These are phyloP conservation scores for Drosophila hawaiiensis DNA, from an alignment of 2,888 invertebrate genomes.

Conservation along the genomic window DNA sequence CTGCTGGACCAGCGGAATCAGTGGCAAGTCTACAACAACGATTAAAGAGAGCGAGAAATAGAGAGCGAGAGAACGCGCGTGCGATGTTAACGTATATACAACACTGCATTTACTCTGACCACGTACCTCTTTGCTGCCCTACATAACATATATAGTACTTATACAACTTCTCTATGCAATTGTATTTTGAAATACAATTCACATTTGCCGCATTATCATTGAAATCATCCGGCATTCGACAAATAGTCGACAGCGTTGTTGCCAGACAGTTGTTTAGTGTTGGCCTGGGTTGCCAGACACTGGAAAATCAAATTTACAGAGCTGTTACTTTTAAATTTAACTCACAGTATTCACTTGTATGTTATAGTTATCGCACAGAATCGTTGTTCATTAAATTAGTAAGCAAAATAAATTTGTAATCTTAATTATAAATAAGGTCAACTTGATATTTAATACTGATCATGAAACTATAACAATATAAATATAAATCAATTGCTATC, in stretches of 20 bases:
- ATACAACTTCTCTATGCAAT: not conserved
- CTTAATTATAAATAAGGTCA: not conserved
- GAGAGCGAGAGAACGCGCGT: constrained; percentile 35
- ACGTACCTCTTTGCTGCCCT: not conserved
- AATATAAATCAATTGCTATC: not conserved
- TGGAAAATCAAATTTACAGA: not conserved
- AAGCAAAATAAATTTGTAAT: not conserved
- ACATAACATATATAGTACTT: constrained; percentile 16
- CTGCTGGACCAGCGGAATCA: constrained; percentile 52
- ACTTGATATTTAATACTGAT: not conserved
- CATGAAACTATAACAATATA: not conserved
- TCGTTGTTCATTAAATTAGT: not conserved
- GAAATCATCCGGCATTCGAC: not conserved
- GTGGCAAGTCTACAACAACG: constrained; percentile 53
- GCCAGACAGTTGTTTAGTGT: constrained; percentile 14
- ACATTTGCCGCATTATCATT: constrained; percentile 7
- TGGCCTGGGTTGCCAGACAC: constrained; percentile 23
- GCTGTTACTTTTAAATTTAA: constrained; percentile 2
- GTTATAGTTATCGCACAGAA: not conserved
- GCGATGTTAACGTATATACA: constrained; percentile 47
- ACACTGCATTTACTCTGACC: constrained; percentile 24
- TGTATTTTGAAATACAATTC: constrained; percentile 22
- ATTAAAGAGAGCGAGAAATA: constrained; percentile 12
- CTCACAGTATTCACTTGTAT: not conserved
- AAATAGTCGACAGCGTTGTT: constrained; percentile 1